phyloP scores from a whole-genome alignment of 2,888 invertebrate genomes.

The Molorchus minor region DNA sequence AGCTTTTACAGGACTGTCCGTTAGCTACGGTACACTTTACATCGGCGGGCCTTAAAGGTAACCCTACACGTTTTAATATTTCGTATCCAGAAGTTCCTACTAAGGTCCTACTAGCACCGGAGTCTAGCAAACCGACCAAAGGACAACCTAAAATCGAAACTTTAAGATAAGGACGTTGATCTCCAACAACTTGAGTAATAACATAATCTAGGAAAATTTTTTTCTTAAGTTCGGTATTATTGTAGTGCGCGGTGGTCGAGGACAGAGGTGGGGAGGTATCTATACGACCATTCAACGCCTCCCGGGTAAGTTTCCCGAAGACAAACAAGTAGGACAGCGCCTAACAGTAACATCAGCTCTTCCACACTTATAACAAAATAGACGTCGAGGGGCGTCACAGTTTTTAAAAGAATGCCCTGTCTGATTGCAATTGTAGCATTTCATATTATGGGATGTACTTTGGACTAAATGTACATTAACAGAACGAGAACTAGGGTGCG shows the following conservation, averaged over 20 bases:
- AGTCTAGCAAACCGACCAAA: conserved; percentile 2
- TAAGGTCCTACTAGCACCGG: neutral
- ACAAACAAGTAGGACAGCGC: neutral
- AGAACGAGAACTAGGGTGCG: neutral
- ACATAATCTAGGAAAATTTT: neutral
- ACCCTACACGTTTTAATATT: neutral
- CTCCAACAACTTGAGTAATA: neutral
- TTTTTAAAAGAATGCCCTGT: neutral
- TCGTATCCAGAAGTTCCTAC: neutral
- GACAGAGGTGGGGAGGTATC: neutral
- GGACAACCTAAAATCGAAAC: neutral
- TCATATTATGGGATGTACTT: neutral
- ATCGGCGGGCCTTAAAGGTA: neutral
- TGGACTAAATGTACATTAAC: neutral
- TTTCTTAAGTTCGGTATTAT: neutral
- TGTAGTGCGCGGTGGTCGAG: no score
- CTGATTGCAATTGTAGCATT: neutral
- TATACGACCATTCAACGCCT: neutral
- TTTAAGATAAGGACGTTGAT: conserved; percentile 7
- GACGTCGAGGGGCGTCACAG: neutral
- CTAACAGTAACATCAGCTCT: neutral
- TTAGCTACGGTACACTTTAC: neutral
- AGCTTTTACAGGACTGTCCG: neutral
- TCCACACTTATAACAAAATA: neutral
- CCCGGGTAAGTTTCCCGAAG: conserved; percentile 3